Base-by-base conservation (phyloP, 2,888 invertebrate genomes). In the Drosophila setosimentum region DNA sequence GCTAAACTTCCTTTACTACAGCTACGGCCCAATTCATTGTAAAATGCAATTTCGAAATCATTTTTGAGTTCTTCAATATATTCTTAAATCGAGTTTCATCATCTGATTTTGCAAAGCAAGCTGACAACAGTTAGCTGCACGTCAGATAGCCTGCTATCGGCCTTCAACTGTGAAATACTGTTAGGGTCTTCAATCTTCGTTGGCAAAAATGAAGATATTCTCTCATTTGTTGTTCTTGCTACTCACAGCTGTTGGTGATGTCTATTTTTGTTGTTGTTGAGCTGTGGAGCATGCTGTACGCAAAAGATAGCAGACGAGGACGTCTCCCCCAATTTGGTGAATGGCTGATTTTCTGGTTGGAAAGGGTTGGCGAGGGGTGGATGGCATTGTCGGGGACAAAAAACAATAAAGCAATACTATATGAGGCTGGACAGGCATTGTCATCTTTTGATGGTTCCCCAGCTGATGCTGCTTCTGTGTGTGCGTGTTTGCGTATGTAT, bases 331-430 rank as follows among this genome's bases (percentile, higher is more conserved):
- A 33, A 37, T 60, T 37, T 24, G 37, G 48, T 27, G 53, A 45
- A 18, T 33, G 30, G 30, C 45, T 53, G 37, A n/a, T 49, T 51
- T 24, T 29, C 27, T 6, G 18, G 30, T 7, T 37, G 50, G 6
- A 33, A 27, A 33, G 16, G 62, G 13, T 50, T 8, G 61, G 33
- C 16, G 61, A 51, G 54, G 29, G 30, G 24, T 3, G 11, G 51
- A 8, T 30, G 66, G 18, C 62, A 62, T 68, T 42, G 63, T 65
- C 61, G 71, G 59, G 67, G 69, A 64, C 67, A 68, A 66, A 74
- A 76, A 84, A 84, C 83, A 88, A 88, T 88, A 83, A 81, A 70
- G 78, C 75, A 80, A 82, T 80, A 88, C 85, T 85, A 83, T 71
- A 70, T 35, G 73, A 68, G 67, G 80, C 80, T 80, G 80, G 80